Conservation (phyloP, 1,140 invertebrate genomes). For the Aricia agestis region DNA sequence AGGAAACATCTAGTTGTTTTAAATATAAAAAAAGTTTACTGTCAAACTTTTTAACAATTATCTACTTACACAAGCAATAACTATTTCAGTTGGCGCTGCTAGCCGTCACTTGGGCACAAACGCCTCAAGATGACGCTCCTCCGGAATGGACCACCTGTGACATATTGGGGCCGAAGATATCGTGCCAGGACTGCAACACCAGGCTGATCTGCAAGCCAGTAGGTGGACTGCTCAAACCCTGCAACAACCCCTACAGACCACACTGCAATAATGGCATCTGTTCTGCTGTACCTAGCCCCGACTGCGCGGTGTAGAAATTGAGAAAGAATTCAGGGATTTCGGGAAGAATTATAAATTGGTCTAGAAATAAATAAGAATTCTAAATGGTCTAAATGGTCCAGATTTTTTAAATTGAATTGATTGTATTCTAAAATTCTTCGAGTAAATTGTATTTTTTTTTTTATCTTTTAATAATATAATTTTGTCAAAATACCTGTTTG, state of each 20-base stretch:
- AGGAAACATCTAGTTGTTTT: too few relatives aligned
- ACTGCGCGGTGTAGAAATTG: conserved; percentile 26
- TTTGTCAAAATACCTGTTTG: too few relatives aligned
- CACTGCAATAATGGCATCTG: conserved; percentile 49
- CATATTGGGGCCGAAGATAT: conserved; percentile 30
- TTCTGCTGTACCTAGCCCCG: conserved; percentile 36
- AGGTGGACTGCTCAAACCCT: conserved; percentile 23
- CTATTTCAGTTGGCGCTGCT: conserved; percentile 17
- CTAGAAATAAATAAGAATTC: too few relatives aligned
- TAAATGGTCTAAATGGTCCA: too few relatives aligned
- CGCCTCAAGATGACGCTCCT: conserved; percentile 1
- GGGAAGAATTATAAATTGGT: too few relatives aligned
- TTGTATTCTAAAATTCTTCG: too few relatives aligned
- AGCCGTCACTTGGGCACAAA: conserved; percentile 23
- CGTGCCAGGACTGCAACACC: conserved; percentile 50
- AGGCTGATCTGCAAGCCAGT: conserved; percentile 48
- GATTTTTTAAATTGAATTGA: too few relatives aligned
- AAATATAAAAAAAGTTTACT: too few relatives aligned
- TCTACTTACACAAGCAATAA: not conserved
- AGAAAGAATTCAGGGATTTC: too few relatives aligned
- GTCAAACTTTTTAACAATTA: too few relatives aligned
- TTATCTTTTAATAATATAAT: too few relatives aligned
- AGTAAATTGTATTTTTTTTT: too few relatives aligned
- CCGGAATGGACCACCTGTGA: conserved; percentile 42
- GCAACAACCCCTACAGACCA: conserved; percentile 31